Evolutionary conservation across 2,113 vertebrate genomes (phyloP).

Genomic region (Fregetta grallaria): DNA sequence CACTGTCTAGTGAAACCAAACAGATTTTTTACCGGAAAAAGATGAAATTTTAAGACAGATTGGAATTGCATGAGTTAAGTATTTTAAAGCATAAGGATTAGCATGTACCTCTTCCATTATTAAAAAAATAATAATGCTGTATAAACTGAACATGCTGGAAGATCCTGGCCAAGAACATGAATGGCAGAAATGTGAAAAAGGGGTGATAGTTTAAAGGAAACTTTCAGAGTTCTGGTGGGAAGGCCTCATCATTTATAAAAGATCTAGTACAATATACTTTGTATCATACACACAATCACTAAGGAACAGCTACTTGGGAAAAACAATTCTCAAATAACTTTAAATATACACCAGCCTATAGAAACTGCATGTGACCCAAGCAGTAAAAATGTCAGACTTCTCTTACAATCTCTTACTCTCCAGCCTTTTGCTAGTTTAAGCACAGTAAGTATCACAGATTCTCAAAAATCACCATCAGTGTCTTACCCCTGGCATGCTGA

Average conservation of each 20-base stretch:
- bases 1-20: not conserved
- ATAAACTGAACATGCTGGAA: not conserved
- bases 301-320: not conserved
- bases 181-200: not conserved
- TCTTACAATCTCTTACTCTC: not conserved
- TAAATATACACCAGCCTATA: not conserved
- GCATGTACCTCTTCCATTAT: not conserved
- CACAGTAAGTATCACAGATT: not conserved
- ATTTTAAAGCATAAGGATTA: not conserved
- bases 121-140: not conserved
- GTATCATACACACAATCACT: not conserved
- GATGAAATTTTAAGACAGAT: not conserved
- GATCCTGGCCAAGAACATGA: not conserved
- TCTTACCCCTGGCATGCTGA: not conserved
- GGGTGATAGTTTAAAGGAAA: not conserved
- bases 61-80: not conserved
- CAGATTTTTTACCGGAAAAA: not conserved
- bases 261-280: not conserved
- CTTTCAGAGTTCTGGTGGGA: not conserved
- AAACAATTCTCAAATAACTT: not conserved
- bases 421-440: not conserved
- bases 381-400: not conserved
- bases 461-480: not conserved
- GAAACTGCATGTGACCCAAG: not conserved
- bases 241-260: not conserved